phyloP scores from a whole-genome alignment of 2,797 vertebrate species.

The Halcyon chelicuti region DNA sequence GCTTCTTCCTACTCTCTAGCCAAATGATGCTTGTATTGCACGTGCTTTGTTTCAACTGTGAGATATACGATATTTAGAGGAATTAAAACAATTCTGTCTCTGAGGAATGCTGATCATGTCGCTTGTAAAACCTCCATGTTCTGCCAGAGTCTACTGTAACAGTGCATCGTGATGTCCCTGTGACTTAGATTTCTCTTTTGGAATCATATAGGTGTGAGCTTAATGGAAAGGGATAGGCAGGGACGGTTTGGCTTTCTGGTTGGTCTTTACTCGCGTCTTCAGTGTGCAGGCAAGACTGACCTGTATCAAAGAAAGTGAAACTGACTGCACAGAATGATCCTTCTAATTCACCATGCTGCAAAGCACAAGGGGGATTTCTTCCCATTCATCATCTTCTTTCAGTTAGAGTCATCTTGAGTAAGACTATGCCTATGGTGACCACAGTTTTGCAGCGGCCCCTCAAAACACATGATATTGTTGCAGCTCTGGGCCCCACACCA shows the following conservation, averaged over 20 bases:
- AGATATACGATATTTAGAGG: neutral
- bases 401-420: constrained; percentile 15
- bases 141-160: neutral
- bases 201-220: neutral
- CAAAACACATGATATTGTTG: neutral
- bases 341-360: neutral
- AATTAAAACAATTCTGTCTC: neutral
- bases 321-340: neutral
- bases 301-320: constrained; percentile 49
- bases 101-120: neutral
- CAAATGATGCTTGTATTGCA: neutral
- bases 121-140: neutral
- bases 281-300: neutral
- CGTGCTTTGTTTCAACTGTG: neutral
- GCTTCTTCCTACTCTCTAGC: neutral
- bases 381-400: constrained; percentile 35
- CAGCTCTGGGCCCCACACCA: neutral
- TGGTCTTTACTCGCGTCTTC: neutral
- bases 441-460: neutral
- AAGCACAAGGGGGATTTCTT: constrained; percentile 41
- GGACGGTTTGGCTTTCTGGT: neutral
- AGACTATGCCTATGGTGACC: neutral
- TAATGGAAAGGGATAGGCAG: neutral
- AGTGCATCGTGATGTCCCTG: neutral
- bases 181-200: neutral